phyloP scores from a whole-genome alignment of 2,113 vertebrate species.

The Leuciscus idus region DNA sequence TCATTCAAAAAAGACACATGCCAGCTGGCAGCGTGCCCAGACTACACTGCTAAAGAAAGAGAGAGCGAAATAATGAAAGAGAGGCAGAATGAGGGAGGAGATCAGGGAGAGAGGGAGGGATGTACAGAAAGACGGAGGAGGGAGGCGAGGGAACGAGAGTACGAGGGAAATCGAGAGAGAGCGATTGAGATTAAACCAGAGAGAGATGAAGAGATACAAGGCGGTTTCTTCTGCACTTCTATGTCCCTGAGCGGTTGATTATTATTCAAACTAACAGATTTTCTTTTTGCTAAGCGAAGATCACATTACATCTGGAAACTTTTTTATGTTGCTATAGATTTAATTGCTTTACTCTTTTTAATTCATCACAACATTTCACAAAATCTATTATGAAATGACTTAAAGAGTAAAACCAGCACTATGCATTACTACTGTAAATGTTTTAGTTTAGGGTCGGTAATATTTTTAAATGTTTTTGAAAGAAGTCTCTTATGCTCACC shows the following conservation, averaged over 20 bases:
- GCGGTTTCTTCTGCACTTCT: not conserved
- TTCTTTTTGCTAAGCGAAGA: not conserved
- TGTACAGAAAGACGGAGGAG: conserved; percentile 56
- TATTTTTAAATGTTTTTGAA: not conserved
- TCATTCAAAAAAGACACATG: conserved; percentile 86
- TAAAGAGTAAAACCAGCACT: not conserved
- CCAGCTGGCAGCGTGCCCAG: conserved; percentile 77
- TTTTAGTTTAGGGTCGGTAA: not conserved
- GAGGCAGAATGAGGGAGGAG: conserved; percentile 45
- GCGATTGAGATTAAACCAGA: conserved; percentile 35
- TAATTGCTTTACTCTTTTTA: not conserved
- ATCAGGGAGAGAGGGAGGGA: conserved; percentile 47
- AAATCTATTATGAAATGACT: not conserved
- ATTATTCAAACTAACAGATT: not conserved
- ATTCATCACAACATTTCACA: not conserved
- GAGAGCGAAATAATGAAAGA: conserved; percentile 58
- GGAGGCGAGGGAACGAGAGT: conserved; percentile 46
- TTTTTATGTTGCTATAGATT: not conserved
- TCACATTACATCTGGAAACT: not conserved
- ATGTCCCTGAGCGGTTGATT: not conserved
- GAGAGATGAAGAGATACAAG: conserved; percentile 29
- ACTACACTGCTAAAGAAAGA: conserved; percentile 69
- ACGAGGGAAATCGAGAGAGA: conserved; percentile 46
- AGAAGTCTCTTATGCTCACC: not conserved
- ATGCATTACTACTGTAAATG: no score